These are phyloP conservation scores for Chroicocephalus ridibundus DNA, from an alignment of 2,113 vertebrate genomes.

Conservation along the genomic window DNA sequence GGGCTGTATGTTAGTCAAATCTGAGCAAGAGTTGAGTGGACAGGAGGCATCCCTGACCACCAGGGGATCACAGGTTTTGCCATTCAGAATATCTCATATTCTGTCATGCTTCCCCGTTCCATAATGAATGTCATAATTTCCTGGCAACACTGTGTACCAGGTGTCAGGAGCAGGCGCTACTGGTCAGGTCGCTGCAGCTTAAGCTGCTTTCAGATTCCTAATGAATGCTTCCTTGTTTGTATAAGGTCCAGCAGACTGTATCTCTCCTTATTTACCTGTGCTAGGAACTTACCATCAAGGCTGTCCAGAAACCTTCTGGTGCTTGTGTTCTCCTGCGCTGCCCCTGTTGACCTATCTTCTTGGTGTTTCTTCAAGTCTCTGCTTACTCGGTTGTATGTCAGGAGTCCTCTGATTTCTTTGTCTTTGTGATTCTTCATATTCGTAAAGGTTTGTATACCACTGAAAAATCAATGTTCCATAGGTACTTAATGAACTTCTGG, in stretches of 20 bases:
- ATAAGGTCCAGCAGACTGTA: background rate
- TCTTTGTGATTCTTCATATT: background rate
- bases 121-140: background rate
- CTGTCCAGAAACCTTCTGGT: background rate
- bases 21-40: background rate
- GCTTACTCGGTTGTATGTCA: background rate
- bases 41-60: background rate
- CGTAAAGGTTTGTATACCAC: background rate
- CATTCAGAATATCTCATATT: background rate
- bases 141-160: background rate
- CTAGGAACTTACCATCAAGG: background rate
- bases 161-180: background rate
- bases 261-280: background rate
- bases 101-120: background rate
- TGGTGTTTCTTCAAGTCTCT: background rate
- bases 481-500: background rate
- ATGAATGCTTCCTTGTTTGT: background rate
- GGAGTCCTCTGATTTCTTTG: background rate
- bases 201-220: background rate
- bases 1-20: background rate
- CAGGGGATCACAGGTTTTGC: background rate
- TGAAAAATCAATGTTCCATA: background rate
- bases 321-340: background rate
- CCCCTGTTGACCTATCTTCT: background rate
- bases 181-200: background rate